Evolutionary conservation across 2,888 invertebrate genomes (phyloP).

Genomic region (Caenorhabditis sp.): DNA sequence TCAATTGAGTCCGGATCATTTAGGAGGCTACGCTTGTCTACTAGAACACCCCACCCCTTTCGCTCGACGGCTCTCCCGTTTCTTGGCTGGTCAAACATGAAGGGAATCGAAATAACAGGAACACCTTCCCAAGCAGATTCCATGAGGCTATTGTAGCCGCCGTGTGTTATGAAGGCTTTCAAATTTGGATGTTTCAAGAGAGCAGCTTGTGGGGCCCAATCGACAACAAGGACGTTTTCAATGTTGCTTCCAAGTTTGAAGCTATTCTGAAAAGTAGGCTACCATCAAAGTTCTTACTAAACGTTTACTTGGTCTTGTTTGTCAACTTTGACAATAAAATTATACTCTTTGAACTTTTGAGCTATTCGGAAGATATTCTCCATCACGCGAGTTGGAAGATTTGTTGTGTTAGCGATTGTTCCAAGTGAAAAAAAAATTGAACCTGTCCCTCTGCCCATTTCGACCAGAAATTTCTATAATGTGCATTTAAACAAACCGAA

Average conservation of each 20-base stretch:
- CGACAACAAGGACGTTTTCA: conserved; percentile 64
- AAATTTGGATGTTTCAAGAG: conserved; percentile 67
- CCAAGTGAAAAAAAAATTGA: conserved; percentile 73
- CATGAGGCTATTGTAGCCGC: conserved; percentile 78
- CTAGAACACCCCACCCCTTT: conserved; percentile 74
- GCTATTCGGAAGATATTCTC: conserved; percentile 66
- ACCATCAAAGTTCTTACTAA: background rate
- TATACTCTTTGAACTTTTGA: conserved; percentile 67
- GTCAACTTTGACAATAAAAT: conserved; percentile 74
- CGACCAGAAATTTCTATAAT: conserved; percentile 54
- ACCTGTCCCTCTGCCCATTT: conserved; percentile 68
- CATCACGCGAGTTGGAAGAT: conserved; percentile 65
- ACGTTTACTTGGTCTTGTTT: conserved; percentile 65
- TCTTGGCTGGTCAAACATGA: conserved; percentile 70
- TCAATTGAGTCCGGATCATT: conserved; percentile 54
- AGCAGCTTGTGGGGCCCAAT: conserved; percentile 72
- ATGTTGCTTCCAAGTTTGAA: conserved; percentile 27
- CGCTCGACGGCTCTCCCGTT: conserved; percentile 70
- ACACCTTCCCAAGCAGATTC: conserved; percentile 74
- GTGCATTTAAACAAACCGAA: background rate
- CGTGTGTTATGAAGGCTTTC: conserved; percentile 77
- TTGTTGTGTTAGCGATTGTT: conserved; percentile 70
- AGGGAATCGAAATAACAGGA: conserved; percentile 70
- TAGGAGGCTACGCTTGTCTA: conserved; percentile 61
- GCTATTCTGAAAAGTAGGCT: conserved; percentile 15